Evolutionary conservation across 2,113 vertebrate species (phyloP).

Genomic region (Bettongia penicillata): DNA sequence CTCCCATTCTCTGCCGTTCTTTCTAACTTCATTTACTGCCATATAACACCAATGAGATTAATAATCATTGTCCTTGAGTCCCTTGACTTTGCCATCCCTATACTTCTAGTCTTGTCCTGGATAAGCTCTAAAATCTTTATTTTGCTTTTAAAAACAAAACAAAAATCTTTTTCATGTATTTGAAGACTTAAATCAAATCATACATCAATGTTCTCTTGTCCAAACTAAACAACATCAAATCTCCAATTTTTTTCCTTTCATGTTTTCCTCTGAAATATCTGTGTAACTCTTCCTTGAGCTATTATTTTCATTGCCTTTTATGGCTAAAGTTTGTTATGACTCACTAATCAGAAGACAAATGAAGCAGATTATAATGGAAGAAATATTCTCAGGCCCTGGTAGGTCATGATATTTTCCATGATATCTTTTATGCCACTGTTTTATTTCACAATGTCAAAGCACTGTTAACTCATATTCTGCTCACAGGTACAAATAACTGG

Average conservation of each 20-base stretch:
- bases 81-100: not conserved
- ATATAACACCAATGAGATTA: not conserved
- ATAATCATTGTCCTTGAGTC: not conserved
- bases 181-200: not conserved
- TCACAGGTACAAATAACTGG: not conserved
- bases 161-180: not conserved
- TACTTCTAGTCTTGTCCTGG: not conserved
- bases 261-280: not conserved
- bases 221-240: not conserved
- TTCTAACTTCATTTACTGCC: not conserved
- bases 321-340: not conserved
- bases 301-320: not conserved
- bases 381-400: not conserved
- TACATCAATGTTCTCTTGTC: not conserved
- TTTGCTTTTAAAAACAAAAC: not conserved
- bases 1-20: not conserved
- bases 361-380: not conserved
- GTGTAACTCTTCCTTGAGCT: not conserved
- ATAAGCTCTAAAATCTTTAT: not conserved
- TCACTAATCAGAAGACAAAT: not conserved
- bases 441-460: not conserved
- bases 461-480: not conserved
- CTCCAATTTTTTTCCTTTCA: not conserved
- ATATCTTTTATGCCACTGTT: not conserved
- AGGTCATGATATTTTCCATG: not conserved